phyloP scores from a whole-genome alignment of 1,140 invertebrate genomes.

The Watersipora subatra region DNA sequence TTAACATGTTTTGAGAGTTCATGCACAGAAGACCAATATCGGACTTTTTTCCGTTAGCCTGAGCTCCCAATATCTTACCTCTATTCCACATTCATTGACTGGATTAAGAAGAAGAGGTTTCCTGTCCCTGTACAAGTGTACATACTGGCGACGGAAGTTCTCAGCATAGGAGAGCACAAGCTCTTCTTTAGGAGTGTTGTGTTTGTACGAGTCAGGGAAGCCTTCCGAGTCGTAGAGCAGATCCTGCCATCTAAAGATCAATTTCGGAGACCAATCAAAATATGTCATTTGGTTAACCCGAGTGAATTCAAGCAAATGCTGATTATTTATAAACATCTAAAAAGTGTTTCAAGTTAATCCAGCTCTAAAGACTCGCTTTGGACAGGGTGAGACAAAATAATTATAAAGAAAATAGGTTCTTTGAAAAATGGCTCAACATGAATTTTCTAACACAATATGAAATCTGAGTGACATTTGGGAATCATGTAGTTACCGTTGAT shows the following conservation, averaged over 20 bases:
- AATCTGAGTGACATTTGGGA: too few species aligned
- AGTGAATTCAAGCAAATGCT: neutral
- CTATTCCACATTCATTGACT: constrained; percentile 61
- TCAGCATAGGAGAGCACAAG: constrained; percentile 45
- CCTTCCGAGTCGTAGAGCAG: constrained; percentile 31
- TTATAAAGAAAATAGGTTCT: too few species aligned
- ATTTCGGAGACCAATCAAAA: constrained; percentile 6
- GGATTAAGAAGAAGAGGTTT: constrained; percentile 59
- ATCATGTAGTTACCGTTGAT: too few species aligned
- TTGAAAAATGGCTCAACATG: too few species aligned
- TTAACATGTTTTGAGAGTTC: too few species aligned
- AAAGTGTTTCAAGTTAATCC: neutral
- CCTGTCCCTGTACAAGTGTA: constrained; percentile 50
- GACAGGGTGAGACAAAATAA: too few species aligned
- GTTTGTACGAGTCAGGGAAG: constrained; percentile 56
- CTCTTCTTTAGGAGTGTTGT: constrained; percentile 61
- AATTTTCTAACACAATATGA: too few species aligned
- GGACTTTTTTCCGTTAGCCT: too few species aligned
- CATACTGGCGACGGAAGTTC: constrained; percentile 69
- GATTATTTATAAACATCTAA: neutral
- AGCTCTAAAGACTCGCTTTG: too few species aligned
- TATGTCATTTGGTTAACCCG: neutral
- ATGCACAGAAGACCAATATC: too few species aligned
- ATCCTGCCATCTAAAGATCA: constrained; percentile 17
- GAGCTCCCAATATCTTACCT: constrained; percentile 22